These are phyloP conservation scores for Hyaena hyaena DNA, from an alignment of 2,113 vertebrate species.

Conservation along the genomic window DNA sequence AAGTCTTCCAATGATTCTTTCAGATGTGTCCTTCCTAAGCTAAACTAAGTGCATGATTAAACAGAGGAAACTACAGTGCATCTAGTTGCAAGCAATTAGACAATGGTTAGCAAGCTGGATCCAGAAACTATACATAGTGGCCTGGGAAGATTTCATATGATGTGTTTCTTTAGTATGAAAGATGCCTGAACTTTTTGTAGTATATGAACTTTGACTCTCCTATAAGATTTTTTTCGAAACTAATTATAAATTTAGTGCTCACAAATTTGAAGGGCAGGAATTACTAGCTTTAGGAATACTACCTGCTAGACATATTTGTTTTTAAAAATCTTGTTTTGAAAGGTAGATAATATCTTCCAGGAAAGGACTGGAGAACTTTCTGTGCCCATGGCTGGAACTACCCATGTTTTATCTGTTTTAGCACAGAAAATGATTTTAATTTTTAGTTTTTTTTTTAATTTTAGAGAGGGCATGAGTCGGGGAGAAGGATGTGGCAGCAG, in stretches of 20 bases:
- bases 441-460: too few relatives aligned
- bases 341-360: not conserved
- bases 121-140: not conserved
- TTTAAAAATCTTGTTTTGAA: not conserved
- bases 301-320: not conserved
- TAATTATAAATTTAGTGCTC: not conserved
- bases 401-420: not conserved
- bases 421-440: not conserved
- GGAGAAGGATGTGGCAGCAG: too few relatives aligned
- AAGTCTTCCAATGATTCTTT: not conserved
- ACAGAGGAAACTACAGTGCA: not conserved
- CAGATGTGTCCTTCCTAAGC: not conserved
- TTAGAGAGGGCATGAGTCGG: too few relatives aligned
- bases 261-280: not conserved
- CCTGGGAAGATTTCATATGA: not conserved
- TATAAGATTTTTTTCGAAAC: not conserved
- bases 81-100: not conserved
- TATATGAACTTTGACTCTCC: not conserved
- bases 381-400: not conserved
- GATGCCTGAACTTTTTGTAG: not conserved
- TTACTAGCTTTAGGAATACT: not conserved
- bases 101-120: not conserved
- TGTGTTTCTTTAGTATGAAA: not conserved
- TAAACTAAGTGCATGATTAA: not conserved
- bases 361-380: not conserved